A percentile compares a stretch with the other conserved stretches of the same genome.
phyloP scores from a whole-genome alignment of 1,140 invertebrate genomes.

The Drosophila takahashii region DNA sequence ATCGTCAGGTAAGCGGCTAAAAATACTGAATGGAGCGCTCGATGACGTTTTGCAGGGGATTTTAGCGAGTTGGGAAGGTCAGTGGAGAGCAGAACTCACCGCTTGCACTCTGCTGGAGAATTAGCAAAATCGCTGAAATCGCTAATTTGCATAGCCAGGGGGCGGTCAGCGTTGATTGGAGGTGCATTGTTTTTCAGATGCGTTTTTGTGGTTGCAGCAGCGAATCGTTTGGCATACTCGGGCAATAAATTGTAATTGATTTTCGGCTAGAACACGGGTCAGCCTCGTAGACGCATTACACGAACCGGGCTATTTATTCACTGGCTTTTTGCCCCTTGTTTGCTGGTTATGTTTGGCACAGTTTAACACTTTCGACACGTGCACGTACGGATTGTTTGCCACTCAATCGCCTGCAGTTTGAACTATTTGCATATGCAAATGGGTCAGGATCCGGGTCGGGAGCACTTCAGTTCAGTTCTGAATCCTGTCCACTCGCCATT shows the following conservation, averaged over 20 bases:
- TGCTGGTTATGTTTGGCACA: conserved; percentile 43
- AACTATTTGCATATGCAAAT: conserved; percentile 51
- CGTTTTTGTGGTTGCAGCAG: conserved; percentile 22
- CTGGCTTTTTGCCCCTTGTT: conserved; percentile 39
- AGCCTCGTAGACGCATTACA: conserved; percentile 13
- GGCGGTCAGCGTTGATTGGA: conserved; percentile 38
- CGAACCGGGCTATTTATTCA: conserved; percentile 10
- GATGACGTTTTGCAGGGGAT: conserved; percentile 1
- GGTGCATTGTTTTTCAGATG: conserved; percentile 56
- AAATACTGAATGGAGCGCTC: conserved; percentile 18
- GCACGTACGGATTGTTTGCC: conserved; percentile 30
- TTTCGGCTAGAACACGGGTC: conserved; percentile 21
- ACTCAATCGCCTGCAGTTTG: conserved; percentile 33
- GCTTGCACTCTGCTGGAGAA: conserved; percentile 49
- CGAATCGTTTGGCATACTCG: conserved; percentile 28
- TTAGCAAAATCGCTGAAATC: conserved; percentile 55
- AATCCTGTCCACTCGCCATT: conserved; percentile 27
- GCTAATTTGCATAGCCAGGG: conserved; percentile 60
- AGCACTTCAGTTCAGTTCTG: conserved; percentile 4
- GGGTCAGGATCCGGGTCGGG: conserved; percentile 11
- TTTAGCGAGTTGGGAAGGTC: conserved; percentile 32
- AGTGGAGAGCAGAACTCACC: conserved; percentile 44
- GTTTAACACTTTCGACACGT: conserved; percentile 58
- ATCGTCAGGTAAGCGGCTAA: conserved; percentile 13
- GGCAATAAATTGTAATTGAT: conserved; percentile 59